phyloP scores from a whole-genome alignment of 2,113 vertebrate genomes.

The Diphyllodes magnificus region DNA sequence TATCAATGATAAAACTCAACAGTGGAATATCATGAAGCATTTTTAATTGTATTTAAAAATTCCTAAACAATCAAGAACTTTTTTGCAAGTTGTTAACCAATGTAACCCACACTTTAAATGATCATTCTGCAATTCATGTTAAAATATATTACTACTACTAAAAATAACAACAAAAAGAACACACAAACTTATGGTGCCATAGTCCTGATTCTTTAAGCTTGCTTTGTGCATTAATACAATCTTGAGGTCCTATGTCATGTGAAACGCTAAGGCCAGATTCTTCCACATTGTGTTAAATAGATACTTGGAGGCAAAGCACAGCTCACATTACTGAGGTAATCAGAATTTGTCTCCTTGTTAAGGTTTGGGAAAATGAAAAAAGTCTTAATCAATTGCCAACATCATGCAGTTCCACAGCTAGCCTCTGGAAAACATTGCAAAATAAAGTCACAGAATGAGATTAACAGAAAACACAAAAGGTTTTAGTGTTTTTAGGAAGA shows the following conservation, averaged over 20 bases:
- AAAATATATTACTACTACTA: background rate
- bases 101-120: background rate
- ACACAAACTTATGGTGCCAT: background rate
- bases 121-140: background rate
- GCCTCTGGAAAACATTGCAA: background rate
- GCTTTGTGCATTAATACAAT: background rate
- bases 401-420: background rate
- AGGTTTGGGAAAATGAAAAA: background rate
- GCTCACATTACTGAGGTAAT: background rate
- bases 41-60: background rate
- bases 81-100: background rate
- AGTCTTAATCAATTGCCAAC: background rate
- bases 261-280: background rate
- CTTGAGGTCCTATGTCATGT: background rate
- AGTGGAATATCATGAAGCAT: background rate
- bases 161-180: background rate
- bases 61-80: too few relatives aligned
- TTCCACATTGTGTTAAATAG: background rate
- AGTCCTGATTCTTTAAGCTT: background rate
- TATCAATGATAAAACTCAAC: background rate
- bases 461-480: background rate
- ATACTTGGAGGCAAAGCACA: background rate
- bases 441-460: background rate
- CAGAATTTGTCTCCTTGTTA: background rate
- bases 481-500: background rate